Conservation (phyloP, 2,113 vertebrate genomes). For the Tupaia chinensis region DNA sequence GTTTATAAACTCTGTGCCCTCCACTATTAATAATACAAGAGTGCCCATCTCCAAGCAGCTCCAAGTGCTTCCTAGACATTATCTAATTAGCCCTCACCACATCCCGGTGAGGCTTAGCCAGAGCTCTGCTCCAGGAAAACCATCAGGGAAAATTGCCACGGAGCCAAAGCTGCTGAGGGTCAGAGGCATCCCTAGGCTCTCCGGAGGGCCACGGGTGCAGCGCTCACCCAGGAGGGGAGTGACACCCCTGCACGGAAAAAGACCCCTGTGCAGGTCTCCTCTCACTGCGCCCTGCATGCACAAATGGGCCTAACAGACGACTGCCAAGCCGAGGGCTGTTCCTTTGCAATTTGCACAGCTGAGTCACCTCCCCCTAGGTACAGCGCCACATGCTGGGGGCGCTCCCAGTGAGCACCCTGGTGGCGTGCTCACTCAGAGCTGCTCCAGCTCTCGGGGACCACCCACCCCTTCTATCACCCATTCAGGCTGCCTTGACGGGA, state of each 20-base stretch:
- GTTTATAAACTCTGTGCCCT: slow-evolving; percentile 55
- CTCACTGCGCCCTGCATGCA: neutral
- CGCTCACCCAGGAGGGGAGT: neutral
- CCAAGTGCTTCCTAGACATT: slow-evolving; percentile 47
- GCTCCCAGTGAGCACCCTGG: neutral
- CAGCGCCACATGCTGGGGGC: neutral
- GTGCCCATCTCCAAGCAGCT: slow-evolving; percentile 47
- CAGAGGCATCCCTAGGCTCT: neutral
- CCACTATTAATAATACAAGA: slow-evolving; percentile 70
- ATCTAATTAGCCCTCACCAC: slow-evolving; percentile 69
- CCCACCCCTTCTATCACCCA: neutral
- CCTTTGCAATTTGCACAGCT: neutral
- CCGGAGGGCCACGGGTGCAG: neutral
- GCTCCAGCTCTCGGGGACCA: neutral
- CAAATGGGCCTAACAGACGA: neutral
- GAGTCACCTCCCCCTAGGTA: fast-evolving
- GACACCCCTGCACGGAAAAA: neutral
- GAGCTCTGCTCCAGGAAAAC: slow-evolving; percentile 31
- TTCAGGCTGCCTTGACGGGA: neutral
- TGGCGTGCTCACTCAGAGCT: neutral
- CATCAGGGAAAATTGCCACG: neutral
- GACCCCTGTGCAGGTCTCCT: neutral
- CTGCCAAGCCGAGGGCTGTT: neutral
- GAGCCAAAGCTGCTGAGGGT: neutral
- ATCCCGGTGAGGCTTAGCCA: neutral